Evolutionary conservation across 1,140 invertebrate species (phyloP), one percentile per base, ranked within the genome.

Genomic region (Rhyacophila brunnea): DNA sequence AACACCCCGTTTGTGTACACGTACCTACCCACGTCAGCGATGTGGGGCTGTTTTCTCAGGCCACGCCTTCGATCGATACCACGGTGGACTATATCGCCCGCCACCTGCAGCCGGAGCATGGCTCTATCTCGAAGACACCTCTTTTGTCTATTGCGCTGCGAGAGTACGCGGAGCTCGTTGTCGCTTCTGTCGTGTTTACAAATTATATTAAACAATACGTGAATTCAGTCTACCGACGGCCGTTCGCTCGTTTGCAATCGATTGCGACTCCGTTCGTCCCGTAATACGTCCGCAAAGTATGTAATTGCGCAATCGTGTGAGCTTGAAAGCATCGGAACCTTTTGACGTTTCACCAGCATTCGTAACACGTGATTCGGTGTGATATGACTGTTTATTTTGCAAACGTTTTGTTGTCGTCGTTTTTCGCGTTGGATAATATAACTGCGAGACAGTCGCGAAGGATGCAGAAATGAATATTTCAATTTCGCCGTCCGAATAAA

Each of bases 31-130:
- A 3, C 3, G 38, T 15, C 38, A 35, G n/a, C n/a, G 34, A 7
- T 35, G 46, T 57, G 34, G 51, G 53, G 42, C 36, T 53, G 20
- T 45, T 40, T 28, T 45, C 40, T 10, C 18, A 47, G 45, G 54
- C 48, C 52, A 56, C 60, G 60, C 54, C 55, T 57, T 48, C 55
- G 55, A 63, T 63, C 61, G 61, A 63, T 63, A 63, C 34, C 19
- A 45, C 35, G 45, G 58, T 49, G 58, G 44, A 23, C 44, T 45
- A 53, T 19, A 38, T 47, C 19, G 43, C 51, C 52, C 19, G 43
- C 51, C 52, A 54, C 61, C 40, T 56, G 53, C 51, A 56, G 47
- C 43, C 34, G 23, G 48, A 56, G 20, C 45, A 53, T 47, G 35
- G 38, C 54, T 48, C 35, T 50, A 18, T 38, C 20, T 40, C 10